Evolutionary conservation across 2,113 vertebrate genomes (phyloP).

Genomic region (Coptodon rendalli): DNA sequence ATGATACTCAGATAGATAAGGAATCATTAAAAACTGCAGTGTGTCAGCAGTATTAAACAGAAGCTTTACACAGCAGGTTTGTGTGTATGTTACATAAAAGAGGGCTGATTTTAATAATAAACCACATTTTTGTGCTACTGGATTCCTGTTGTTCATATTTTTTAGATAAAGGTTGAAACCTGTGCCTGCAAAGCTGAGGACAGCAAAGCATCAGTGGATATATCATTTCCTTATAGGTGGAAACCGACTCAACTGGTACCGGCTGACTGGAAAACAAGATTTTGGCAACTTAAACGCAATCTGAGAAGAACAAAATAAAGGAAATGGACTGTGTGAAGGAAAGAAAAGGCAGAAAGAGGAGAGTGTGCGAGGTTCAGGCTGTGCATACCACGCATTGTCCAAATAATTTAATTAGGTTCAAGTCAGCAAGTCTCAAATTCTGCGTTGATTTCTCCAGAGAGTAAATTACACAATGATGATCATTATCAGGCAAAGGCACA

Average conservation of each 20-base stretch:
- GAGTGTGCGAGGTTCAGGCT: not conserved
- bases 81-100: not conserved
- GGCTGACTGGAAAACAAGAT: not conserved
- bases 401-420: conserved; percentile 40
- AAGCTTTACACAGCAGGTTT: not conserved
- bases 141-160: not conserved
- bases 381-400: conserved; percentile 8
- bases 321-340: not conserved
- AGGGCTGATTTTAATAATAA: not conserved
- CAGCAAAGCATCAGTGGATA: not conserved
- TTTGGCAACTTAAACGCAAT: not conserved
- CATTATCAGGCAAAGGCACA: conserved; percentile 15
- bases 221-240: not conserved
- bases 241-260: not conserved
- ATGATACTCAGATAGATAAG: not conserved
- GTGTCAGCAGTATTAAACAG: not conserved
- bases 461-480: conserved; percentile 24
- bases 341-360: conserved; percentile 10
- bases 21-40: not conserved
- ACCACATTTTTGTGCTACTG: not conserved
- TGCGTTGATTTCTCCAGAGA: conserved; percentile 37
- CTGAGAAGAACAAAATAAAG: not conserved
- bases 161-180: not conserved
- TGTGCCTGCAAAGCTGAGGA: not conserved
- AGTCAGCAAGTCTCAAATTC: conserved; percentile 47